phyloP scores from a whole-genome alignment of 2,113 vertebrate genomes.

The Colinus virginianus region DNA sequence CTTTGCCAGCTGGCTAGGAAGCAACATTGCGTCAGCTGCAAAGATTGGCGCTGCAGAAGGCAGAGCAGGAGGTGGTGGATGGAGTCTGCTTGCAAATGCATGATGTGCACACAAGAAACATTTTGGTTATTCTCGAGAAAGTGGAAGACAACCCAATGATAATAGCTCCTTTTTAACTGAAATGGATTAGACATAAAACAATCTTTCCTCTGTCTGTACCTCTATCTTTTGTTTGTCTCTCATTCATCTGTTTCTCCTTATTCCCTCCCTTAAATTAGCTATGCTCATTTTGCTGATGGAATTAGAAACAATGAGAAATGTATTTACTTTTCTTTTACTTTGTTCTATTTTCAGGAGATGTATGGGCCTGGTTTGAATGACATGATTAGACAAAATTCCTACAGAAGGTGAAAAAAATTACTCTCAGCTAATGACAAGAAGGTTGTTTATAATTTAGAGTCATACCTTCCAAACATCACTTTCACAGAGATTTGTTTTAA shows the following conservation, averaged over 20 bases:
- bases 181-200: background rate
- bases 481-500: background rate
- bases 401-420: background rate
- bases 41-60: background rate
- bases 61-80: rapidly evolving
- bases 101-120: background rate
- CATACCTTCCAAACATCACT: background rate
- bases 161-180: background rate
- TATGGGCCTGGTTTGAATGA: background rate
- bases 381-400: background rate
- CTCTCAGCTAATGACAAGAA: background rate
- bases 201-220: background rate
- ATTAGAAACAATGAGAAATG: background rate
- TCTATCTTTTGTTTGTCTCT: background rate
- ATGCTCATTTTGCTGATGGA: background rate
- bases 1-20: constrained; percentile 38
- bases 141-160: background rate
- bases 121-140: background rate
- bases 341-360: background rate
- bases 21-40: background rate
- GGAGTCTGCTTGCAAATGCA: background rate
- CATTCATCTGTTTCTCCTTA: background rate
- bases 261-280: background rate
- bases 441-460: background rate
- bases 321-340: background rate